Percentiles rank a stretch among this genome's conserved stretches.
These are phyloP conservation scores for Peromyscus californicus DNA, from an alignment of 2,113 vertebrate genomes.

Conservation along the genomic window DNA sequence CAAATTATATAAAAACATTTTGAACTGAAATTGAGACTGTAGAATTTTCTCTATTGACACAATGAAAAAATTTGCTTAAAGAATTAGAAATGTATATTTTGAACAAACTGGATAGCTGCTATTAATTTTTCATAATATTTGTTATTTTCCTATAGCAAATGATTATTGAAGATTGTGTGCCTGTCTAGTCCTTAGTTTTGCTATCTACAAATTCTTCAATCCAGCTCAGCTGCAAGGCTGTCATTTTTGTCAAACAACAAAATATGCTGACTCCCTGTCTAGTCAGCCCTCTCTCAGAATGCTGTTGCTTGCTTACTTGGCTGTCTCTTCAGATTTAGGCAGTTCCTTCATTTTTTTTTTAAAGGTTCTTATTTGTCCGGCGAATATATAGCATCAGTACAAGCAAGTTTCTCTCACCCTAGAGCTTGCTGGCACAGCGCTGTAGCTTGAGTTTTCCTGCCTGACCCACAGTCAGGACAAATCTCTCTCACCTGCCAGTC, in stretches of 20 bases:
- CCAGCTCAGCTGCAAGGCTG: neutral
- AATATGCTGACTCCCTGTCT: neutral
- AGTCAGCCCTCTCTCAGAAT: neutral
- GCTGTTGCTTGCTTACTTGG: neutral
- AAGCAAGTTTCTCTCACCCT: neutral
- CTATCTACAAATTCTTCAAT: neutral
- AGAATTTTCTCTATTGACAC: neutral
- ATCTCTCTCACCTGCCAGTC: too few relatives aligned
- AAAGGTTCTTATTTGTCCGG: neutral
- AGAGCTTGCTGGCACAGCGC: too few relatives aligned
- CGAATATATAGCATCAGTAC: neutral
- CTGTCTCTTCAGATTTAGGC: neutral
- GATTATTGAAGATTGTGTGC: neutral
- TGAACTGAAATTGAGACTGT: neutral
- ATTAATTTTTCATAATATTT: neutral
- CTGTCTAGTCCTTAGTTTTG: neutral
- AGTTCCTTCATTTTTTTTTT: neutral
- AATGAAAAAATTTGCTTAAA: neutral
- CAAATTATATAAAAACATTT: neutral
- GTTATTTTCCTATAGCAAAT: neutral
- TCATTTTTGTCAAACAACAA: neutral
- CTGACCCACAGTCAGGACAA: too few relatives aligned
- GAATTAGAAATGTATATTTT: conserved; percentile 10
- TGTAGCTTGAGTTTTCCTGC: too few relatives aligned
- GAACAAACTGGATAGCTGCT: neutral